These are phyloP conservation scores for Corella eumyota DNA, from an alignment of 23 tunicate species.

Conservation along the genomic window DNA sequence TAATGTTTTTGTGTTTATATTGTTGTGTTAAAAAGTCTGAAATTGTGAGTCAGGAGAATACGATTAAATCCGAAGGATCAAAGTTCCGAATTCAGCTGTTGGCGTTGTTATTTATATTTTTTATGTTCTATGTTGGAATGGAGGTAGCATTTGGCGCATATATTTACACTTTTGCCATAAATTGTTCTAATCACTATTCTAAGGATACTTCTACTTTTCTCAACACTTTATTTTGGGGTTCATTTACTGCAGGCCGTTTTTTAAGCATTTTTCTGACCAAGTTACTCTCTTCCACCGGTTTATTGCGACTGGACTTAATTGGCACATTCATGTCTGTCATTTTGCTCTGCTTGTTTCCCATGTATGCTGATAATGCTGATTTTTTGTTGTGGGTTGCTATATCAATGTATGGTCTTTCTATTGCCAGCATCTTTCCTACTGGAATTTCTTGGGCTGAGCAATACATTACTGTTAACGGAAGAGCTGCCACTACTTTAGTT, in stretches of 20 bases:
- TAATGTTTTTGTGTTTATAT: slow-evolving; percentile 27
- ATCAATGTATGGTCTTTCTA: slow-evolving; percentile 60
- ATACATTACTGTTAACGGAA: slow-evolving; percentile 63
- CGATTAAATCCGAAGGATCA: slow-evolving; percentile 43
- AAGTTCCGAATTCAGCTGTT: slow-evolving; percentile 33
- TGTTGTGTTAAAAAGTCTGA: slow-evolving; percentile 9
- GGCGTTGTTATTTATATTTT: slow-evolving; percentile 32
- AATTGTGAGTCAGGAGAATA: slow-evolving; percentile 40
- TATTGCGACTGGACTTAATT: slow-evolving; percentile 26
- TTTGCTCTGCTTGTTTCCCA: slow-evolving; percentile 31
- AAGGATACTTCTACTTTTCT: slow-evolving; percentile 36
- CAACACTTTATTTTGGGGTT: slow-evolving; percentile 63
- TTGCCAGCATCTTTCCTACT: slow-evolving; percentile 79
- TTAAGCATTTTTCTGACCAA: slow-evolving; percentile 43
- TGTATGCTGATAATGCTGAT: slow-evolving; percentile 22
- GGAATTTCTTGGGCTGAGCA: slow-evolving; percentile 83
- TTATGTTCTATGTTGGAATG: slow-evolving; percentile 57
- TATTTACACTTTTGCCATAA: slow-evolving; percentile 55
- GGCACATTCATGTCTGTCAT: slow-evolving; percentile 43
- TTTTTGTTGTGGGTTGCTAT: slow-evolving; percentile 45
- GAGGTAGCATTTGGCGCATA: slow-evolving; percentile 69
- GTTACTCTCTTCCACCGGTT: slow-evolving; percentile 8
- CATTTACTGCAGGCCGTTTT: slow-evolving; percentile 64
- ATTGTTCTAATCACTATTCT: slow-evolving; percentile 29
- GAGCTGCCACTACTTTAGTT: slow-evolving; percentile 67